phyloP scores from a whole-genome alignment of 2,888 invertebrate species.

The Bellardia pandia region DNA sequence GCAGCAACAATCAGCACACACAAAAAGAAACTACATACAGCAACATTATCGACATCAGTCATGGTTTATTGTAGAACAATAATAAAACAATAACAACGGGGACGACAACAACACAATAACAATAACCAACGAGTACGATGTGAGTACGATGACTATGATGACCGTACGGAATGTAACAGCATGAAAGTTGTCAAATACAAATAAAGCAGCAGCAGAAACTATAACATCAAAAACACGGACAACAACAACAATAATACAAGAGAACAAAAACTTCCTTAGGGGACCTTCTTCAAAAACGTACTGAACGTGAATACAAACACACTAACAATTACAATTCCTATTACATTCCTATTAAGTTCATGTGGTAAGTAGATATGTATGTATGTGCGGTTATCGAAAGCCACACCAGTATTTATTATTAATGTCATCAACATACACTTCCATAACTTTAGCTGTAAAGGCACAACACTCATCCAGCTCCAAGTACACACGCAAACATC shows the following conservation, averaged over 20 bases:
- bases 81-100: constrained; percentile 16
- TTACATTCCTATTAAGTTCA: constrained; percentile 21
- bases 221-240: constrained; percentile 15
- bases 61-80: constrained; percentile 30
- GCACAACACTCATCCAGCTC: not conserved
- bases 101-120: constrained; percentile 29
- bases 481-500: not conserved
- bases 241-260: constrained; percentile 31
- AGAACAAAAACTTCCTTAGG: constrained; percentile 43
- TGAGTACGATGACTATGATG: constrained; percentile 26
- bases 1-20: not conserved
- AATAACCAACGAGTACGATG: constrained; percentile 29
- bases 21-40: constrained; percentile 2
- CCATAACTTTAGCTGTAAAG: constrained; percentile 26
- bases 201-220: not conserved
- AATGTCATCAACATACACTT: constrained; percentile 58
- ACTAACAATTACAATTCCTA: not conserved
- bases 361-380: constrained; percentile 10
- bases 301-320: not conserved
- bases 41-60: constrained; percentile 49
- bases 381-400: constrained; percentile 20
- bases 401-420: constrained; percentile 61
- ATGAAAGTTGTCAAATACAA: constrained; percentile 52
- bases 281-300: constrained; percentile 41
- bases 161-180: constrained; percentile 42